Base-by-base conservation (phyloP, 2,888 invertebrate species). In the Tiliacea aurago region DNA sequence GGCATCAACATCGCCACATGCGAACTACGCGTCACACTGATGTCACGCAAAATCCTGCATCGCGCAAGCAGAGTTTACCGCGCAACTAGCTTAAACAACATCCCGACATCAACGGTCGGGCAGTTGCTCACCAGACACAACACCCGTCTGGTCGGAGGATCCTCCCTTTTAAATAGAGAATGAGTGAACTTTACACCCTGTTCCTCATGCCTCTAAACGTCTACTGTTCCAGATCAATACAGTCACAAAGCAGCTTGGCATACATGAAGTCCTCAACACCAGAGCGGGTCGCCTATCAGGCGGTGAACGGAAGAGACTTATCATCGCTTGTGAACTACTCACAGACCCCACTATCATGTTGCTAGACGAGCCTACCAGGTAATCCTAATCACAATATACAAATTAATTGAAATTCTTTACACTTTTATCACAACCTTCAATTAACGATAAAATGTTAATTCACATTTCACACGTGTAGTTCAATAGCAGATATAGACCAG, bases 321-420 rank as follows among this genome's bases (percentile, higher is more conserved):
- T 98, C 4, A 98, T 99, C 80, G 99, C 99, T 11, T 97, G 99
- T 80, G 99, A 99, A 95, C 96, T 99, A 84, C 97, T 99, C 33
- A 98, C 98, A 89, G 98, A 99, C 93, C 99, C 99, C 2, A 98
- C 98, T 1, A 97, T 99, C 28, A 97, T 99, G 97, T 98, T 99
- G 88, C 97, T 99, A 84, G 99, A 99, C 91, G 99, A 99, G 94
- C 99, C 99, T 5, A 99, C 99, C 10, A 99, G 98, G 99, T 99
- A 95, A 77, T 33, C 10, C 45, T 37, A 10, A 18, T 2, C 9
- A 33, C 6, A 23, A 18, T 43, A 28, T 51, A n/a, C 28, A 20
- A 43, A 28, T 13, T 20, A 33, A 56, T 56, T 43, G 1, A 41
- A 63, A 43, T 49, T 49, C 6, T 20, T 61, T 49, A 15, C 28